Base-by-base conservation (phyloP, 2,888 invertebrate species). In the Rhamphomyia laevipes region DNA sequence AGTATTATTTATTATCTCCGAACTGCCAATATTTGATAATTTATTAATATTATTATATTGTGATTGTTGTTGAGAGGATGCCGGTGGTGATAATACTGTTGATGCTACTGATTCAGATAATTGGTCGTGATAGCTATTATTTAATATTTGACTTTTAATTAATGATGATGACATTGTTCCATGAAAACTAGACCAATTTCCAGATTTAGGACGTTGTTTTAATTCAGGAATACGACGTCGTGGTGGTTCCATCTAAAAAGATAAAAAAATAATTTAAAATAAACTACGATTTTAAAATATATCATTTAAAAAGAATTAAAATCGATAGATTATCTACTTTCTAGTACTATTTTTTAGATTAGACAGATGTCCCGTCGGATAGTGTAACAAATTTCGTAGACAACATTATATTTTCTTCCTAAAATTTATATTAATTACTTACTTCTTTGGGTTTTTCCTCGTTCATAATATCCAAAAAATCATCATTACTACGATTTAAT, bases 161-260 rank as follows among this genome's bases (percentile, higher is more conserved):
- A 77, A 63, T 1, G 70, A 68, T 9, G 66, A 65, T 4, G 71
- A 70, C 63, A 76, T 72, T 46, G 71, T 80, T 35, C 66, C 65
- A 27, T 68, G 67, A 57, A 64, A 68, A 55, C 65, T 69, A 12
- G 66, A 64, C 76, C 84, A 84, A 53, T 83, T 84, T 7, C 84
- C 84, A n/a, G 83, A 83, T 63, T 82, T 82, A n/a, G 84, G 84
- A 21, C 84, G 75, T 44, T 80, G 75, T 57, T 83, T 84, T 31
- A 83, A 77, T 67, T 84, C 83, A 35, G 84, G 84, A 57, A 84
- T 84, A 48, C 83, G 74, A 56, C 82, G 78, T 51, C 80, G 76
- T 45, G 81, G 82, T 53, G 80, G 74, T 68, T 84, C 84, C 71
- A 71, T 71, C 68, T 69, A 47, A 37, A 40, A 35, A 45, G 11